Conservation (phyloP, 2,888 invertebrate genomes). For the Eretmocerus hayati region DNA sequence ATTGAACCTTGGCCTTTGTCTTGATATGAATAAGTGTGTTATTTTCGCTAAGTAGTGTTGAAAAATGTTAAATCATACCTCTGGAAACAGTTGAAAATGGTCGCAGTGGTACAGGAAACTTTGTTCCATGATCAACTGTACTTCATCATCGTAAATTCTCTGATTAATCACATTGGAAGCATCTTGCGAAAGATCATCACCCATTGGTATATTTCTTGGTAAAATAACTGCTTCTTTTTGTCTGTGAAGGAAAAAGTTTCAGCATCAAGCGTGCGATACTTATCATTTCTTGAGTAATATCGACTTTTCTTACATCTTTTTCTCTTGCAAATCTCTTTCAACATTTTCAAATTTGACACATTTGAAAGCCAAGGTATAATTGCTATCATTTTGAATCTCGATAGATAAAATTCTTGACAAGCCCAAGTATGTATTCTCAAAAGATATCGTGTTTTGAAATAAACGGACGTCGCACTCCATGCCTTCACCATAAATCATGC, state of each 20-base stretch:
- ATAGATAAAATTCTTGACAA: slow-evolving; percentile 51
- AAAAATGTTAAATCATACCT: slow-evolving; percentile 41
- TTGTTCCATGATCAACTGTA: slow-evolving; percentile 35
- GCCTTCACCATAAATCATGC: slow-evolving; percentile 30
- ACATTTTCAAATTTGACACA: slow-evolving; percentile 53
- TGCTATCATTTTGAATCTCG: slow-evolving; percentile 53
- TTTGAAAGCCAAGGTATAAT: slow-evolving; percentile 50
- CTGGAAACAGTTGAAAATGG: slow-evolving; percentile 50
- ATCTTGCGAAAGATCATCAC: slow-evolving; percentile 9
- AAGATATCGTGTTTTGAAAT: slow-evolving; percentile 49
- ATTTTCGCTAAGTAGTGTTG: no score
- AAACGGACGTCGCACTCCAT: slow-evolving; percentile 50
- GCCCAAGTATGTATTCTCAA: slow-evolving; percentile 55
- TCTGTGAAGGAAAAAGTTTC: slow-evolving; percentile 3
- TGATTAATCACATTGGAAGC: slow-evolving; percentile 38
- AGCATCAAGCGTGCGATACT: no score
- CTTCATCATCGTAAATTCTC: slow-evolving; percentile 45
- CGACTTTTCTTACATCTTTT: slow-evolving; percentile 25
- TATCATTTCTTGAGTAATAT: not conserved
- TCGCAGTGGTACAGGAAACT: slow-evolving; percentile 33
- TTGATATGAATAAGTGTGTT: no score
- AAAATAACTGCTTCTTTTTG: not conserved
- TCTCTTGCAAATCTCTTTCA: slow-evolving; percentile 43
- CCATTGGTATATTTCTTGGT: not conserved
- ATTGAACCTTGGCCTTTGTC: no score